A percentile compares a stretch with the other conserved stretches of the same genome.
Conservation (phyloP, 2,888 invertebrate genomes). For the Tenthredo scrophulariae region DNA sequence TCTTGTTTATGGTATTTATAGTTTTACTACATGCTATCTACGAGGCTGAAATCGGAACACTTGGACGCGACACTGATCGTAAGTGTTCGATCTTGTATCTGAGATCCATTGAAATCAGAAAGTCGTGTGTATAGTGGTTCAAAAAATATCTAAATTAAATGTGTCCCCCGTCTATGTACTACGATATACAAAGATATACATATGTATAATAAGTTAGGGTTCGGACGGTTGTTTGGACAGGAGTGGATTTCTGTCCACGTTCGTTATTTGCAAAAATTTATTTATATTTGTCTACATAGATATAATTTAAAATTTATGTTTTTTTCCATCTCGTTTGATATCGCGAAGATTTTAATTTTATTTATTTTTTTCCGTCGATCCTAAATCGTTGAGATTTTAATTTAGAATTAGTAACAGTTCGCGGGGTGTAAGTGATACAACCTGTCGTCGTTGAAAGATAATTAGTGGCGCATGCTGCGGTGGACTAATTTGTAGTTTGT, state of each 20-base stretch:
- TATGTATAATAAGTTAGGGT: not conserved
- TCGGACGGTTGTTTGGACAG: constrained; percentile 24
- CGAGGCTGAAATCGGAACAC: not conserved
- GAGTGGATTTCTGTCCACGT: not conserved
- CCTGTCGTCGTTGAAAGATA: constrained; percentile 10
- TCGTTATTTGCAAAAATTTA: not conserved
- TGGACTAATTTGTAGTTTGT: constrained; percentile 25
- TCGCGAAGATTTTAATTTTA: not conserved
- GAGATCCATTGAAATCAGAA: not conserved
- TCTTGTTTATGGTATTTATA: constrained; percentile 52
- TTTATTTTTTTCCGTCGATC: not conserved
- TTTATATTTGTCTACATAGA: not conserved
- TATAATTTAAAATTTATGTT: not conserved
- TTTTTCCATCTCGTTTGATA: not conserved
- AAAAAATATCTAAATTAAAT: not conserved
- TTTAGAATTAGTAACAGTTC: constrained; percentile 15
- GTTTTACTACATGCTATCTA: constrained; percentile 26
- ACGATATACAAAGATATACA: no score
- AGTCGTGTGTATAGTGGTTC: not conserved
- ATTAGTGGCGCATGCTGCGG: constrained; percentile 25
- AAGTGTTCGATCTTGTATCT: constrained; percentile 8
- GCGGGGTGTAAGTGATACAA: not conserved
- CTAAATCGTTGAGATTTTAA: not conserved
- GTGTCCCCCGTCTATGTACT: not conserved
- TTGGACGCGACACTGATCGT: constrained; percentile 1